phyloP scores from a whole-genome alignment of 2,888 invertebrate species.

The Cosmopolites sordidus region DNA sequence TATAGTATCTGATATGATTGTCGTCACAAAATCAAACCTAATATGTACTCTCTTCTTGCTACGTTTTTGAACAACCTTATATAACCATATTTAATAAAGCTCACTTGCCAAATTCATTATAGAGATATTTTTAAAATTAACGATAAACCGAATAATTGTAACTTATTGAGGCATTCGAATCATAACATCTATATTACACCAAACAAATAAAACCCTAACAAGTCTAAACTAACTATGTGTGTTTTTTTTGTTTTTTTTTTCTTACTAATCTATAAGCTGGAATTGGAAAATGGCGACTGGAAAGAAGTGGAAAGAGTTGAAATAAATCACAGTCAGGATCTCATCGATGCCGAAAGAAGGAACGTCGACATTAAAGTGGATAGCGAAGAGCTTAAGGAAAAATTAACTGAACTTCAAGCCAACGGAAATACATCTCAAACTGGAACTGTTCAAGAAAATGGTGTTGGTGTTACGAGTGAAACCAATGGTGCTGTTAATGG shows the following conservation, averaged over 20 bases:
- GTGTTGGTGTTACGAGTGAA: slow-evolving; percentile 2
- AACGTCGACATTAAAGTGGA: slow-evolving; percentile 13
- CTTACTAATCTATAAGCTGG: slow-evolving; percentile 46
- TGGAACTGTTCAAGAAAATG: slow-evolving; percentile 1
- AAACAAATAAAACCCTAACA: not conserved
- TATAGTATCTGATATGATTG: too few relatives aligned
- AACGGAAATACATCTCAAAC: not conserved
- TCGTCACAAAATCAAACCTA: too few relatives aligned
- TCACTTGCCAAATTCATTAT: too few relatives aligned
- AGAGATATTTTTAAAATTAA: too few relatives aligned
- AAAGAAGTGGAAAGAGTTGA: slow-evolving; percentile 46
- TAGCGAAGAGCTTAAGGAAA: slow-evolving; percentile 3
- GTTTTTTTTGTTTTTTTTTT: slow-evolving; percentile 30
- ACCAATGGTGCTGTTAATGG: slow-evolving; percentile 26
- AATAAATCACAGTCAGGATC: slow-evolving; percentile 25
- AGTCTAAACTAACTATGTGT: not conserved
- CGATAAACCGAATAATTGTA: too few relatives aligned
- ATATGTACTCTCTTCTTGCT: too few relatives aligned
- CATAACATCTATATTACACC: not conserved
- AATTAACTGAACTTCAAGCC: slow-evolving; percentile 6
- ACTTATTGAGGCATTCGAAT: too few relatives aligned
- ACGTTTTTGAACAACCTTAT: too few relatives aligned
- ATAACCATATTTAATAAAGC: too few relatives aligned
- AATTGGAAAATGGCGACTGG: slow-evolving; percentile 44
- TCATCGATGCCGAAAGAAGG: slow-evolving; percentile 18